phyloP scores from a whole-genome alignment of 2,888 invertebrate species.

The Drosophila hamatofila region DNA sequence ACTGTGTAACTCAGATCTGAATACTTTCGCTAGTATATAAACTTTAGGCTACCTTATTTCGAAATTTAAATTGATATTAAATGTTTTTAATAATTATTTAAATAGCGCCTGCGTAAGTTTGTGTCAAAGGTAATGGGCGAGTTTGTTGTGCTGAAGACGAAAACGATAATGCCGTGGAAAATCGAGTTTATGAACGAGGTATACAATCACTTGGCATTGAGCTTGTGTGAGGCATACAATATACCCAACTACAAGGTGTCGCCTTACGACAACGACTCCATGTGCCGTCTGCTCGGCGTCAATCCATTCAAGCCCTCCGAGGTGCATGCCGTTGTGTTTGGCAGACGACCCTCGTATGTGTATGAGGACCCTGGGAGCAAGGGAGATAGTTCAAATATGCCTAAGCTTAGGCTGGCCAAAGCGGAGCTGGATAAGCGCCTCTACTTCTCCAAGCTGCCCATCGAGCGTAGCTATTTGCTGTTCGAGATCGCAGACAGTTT shows the following conservation, averaged over 20 bases:
- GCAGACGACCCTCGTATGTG: constrained; percentile 40
- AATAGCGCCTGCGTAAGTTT: constrained; percentile 54
- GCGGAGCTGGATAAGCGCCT: constrained; percentile 55
- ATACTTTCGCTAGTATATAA: too few species aligned
- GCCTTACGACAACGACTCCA: constrained; percentile 54
- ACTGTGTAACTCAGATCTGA: too few species aligned
- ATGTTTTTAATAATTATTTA: too few species aligned
- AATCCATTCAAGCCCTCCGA: constrained; percentile 37
- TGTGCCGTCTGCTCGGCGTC: constrained; percentile 57
- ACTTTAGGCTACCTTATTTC: too few species aligned
- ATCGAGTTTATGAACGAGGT: constrained; percentile 72
- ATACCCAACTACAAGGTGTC: constrained; percentile 50
- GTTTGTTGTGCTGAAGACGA: constrained; percentile 66
- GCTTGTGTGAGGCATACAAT: constrained; percentile 50
- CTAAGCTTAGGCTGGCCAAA: constrained; percentile 17
- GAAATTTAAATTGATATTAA: too few species aligned
- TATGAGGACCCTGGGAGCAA: too few species aligned
- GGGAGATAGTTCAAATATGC: too few species aligned
- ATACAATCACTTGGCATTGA: constrained; percentile 68
- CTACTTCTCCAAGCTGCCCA: constrained; percentile 54
- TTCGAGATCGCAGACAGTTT: constrained; percentile 68
- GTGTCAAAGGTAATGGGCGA: constrained; percentile 66
- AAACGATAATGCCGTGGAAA: constrained; percentile 72
- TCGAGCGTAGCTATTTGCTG: constrained; percentile 66
- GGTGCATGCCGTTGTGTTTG: constrained; percentile 44